Evolutionary conservation across 1,140 invertebrate genomes (phyloP).

Genomic region (Nixonia krombeini): DNA sequence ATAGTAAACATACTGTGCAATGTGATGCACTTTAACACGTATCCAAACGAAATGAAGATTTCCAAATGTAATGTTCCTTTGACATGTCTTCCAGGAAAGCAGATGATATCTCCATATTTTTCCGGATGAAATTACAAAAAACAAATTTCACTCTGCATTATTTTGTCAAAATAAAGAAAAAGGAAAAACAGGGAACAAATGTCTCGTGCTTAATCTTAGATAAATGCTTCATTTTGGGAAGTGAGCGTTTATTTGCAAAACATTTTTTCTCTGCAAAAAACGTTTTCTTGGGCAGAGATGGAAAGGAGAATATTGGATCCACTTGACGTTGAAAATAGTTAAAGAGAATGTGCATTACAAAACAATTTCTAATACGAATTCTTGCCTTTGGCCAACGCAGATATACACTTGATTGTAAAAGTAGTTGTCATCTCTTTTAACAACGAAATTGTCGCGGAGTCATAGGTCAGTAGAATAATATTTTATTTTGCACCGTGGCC

Average conservation of each 20-base stretch:
- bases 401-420: neutral
- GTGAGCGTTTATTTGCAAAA: too few relatives aligned
- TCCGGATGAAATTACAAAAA: neutral
- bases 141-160: too few relatives aligned
- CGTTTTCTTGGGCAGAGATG: too few relatives aligned
- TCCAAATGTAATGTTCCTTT: neutral
- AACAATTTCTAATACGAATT: neutral
- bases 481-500: neutral
- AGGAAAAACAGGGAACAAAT: neutral
- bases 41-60: neutral
- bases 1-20: too few relatives aligned
- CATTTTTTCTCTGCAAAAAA: neutral
- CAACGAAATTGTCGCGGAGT: neutral
- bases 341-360: neutral
- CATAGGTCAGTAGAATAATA: neutral
- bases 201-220: neutral
- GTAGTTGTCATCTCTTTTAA: neutral
- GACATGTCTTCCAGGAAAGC: too few relatives aligned
- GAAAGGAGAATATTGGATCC: neutral
- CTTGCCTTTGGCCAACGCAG: neutral
- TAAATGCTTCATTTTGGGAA: neutral
- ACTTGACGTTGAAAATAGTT: neutral
- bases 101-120: neutral
- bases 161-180: neutral
- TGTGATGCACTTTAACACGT: neutral